Evolutionary conservation across 2,888 invertebrate species (phyloP).

Genomic region (Agriopis leucophaearia): DNA sequence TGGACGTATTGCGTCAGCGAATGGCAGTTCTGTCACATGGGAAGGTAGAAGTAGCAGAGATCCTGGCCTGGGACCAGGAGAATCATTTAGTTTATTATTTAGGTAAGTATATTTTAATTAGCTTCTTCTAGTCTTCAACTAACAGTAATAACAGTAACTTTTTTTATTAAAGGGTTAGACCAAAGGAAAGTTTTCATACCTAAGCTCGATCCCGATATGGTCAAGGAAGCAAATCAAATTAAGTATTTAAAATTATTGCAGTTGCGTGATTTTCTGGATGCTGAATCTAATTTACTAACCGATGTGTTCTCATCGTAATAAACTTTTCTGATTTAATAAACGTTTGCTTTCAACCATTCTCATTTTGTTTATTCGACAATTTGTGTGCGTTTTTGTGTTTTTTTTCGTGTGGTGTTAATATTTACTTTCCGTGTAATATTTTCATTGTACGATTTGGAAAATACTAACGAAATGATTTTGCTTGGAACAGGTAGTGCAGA

Average conservation of each 20-base stretch:
- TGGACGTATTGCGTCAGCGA: constrained; percentile 92
- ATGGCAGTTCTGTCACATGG: constrained; percentile 95
- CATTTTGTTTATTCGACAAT: constrained; percentile 38
- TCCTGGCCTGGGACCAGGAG: constrained; percentile 94
- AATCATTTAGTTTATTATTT: constrained; percentile 93
- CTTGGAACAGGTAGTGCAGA: constrained; percentile 90
- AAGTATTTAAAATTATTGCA: constrained; percentile 79
- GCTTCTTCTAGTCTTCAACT: constrained; percentile 21
- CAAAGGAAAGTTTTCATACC: constrained; percentile 68
- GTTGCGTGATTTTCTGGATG: constrained; percentile 69
- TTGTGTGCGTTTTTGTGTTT: constrained; percentile 49
- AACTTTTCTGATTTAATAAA: too few relatives aligned
- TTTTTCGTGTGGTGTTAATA: constrained; percentile 32
- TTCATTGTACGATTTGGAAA: constrained; percentile 23
- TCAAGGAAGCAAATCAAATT: constrained; percentile 79
- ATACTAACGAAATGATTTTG: constrained; percentile 43
- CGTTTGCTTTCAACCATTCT: constrained; percentile 45
- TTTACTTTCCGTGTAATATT: constrained; percentile 11
- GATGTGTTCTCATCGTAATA: constrained; percentile 52
- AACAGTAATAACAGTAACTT: constrained; percentile 28
- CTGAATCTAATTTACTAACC: constrained; percentile 60
- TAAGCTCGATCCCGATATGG: constrained; percentile 77
- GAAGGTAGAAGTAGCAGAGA: constrained; percentile 93
- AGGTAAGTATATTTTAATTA: constrained; percentile 62
- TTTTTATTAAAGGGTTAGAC: constrained; percentile 76